Evolutionary conservation across 2,797 vertebrate species (phyloP).

Genomic region (Acanthurus tractus): DNA sequence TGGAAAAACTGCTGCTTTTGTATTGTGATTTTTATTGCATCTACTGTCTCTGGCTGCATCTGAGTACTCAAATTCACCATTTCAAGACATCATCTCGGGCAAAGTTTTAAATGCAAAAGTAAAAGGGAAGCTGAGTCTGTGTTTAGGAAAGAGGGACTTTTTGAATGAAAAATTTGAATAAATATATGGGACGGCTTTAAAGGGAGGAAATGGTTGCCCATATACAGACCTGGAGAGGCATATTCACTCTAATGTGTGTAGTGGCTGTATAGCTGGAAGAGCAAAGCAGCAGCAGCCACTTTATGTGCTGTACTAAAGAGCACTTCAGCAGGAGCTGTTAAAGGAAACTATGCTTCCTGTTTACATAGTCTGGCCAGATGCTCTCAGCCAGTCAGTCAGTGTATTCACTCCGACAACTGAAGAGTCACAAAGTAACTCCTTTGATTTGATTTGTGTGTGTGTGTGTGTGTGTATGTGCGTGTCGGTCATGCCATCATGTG

Average conservation of each 20-base stretch:
- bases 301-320: constrained; percentile 15
- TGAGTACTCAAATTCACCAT: too few relatives aligned
- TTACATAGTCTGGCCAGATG: constrained; percentile 34
- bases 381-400: not conserved
- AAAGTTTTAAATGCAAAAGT: too few relatives aligned
- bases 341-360: constrained; percentile 50
- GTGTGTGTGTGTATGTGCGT: constrained; percentile 20
- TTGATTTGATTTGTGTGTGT: constrained; percentile 15
- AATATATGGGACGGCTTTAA: not conserved
- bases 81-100: too few relatives aligned
- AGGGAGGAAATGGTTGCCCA: not conserved
- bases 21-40: too few relatives aligned
- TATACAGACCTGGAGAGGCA: not conserved
- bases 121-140: not conserved
- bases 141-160: not conserved
- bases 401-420: constrained; percentile 11
- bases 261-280: not conserved
- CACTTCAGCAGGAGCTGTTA: constrained; percentile 26
- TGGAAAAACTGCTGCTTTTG: too few relatives aligned
- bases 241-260: not conserved
- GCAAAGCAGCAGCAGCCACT: constrained; percentile 1
- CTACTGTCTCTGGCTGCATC: too few relatives aligned
- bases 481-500: not conserved
- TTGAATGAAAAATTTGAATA: not conserved
- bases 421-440: constrained; percentile 33